phyloP scores from a whole-genome alignment of 2,113 vertebrate species.

The Austrofundulus limnaeus region DNA sequence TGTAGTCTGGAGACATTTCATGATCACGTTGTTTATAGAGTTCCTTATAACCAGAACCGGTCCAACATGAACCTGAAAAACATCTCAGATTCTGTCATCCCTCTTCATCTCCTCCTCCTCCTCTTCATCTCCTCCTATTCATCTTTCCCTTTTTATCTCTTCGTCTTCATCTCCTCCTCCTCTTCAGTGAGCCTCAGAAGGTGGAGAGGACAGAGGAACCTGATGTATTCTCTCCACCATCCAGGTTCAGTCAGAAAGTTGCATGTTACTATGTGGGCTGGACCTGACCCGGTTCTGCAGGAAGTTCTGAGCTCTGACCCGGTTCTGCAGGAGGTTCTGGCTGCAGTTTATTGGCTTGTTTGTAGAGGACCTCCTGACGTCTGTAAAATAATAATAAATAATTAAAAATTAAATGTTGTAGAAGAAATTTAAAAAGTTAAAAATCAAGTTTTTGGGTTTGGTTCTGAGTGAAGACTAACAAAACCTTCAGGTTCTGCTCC shows the following conservation, averaged over 20 bases:
- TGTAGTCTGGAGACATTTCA: not conserved
- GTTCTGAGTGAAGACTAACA: not conserved
- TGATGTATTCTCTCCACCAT: slow-evolving; percentile 78
- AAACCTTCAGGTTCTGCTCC: not conserved
- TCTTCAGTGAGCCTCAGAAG: slow-evolving; percentile 74
- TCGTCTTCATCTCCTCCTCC: not conserved
- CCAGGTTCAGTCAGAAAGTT: slow-evolving; percentile 67
- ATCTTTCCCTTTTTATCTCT: no score
- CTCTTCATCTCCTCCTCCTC: not conserved
- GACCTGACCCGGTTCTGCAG: not conserved
- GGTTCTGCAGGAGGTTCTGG: not conserved
- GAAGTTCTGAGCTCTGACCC: no score
- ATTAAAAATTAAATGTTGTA: no score
- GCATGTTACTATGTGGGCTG: slow-evolving; percentile 49
- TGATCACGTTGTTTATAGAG: not conserved
- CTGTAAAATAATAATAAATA: no score
- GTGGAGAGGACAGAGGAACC: slow-evolving; percentile 74
- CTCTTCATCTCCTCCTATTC: not conserved
- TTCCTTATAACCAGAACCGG: no score
- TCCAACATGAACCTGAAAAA: no score
- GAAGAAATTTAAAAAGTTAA: no score
- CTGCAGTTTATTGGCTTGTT: no score
- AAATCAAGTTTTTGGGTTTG: no score
- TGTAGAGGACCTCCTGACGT: no score
- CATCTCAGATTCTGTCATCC: slow-evolving; percentile 4